Base-by-base conservation (phyloP, 2,113 vertebrate species). In the Leptosomus discolor region DNA sequence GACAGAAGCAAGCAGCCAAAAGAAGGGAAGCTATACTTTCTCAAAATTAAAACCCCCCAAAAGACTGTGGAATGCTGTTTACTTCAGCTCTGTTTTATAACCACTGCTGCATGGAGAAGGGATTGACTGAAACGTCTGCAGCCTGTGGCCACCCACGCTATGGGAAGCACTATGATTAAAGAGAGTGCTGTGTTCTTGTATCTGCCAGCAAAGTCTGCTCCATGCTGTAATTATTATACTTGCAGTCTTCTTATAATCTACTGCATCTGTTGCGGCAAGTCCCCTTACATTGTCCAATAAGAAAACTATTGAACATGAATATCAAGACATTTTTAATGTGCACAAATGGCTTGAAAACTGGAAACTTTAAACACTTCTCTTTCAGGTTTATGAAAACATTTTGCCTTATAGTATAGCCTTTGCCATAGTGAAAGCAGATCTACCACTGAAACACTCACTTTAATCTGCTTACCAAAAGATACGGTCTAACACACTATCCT, bases 201-300 rank as follows among this genome's bases (percentile, higher is more conserved):
- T 98, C 97, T 97, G 97, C 97, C 97, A 97, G 96, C 60, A 61
- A 45, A 84, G 95, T 76, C 97, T 97, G 94, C n/a, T 90, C 96
- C 97, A 98, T 96, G 96, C 83, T 97, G 96, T 96, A 98, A 98
- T 97, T 98, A 98, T 97, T 98, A 97, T 92, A 97, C 97, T 97
- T 97, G 95, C 94, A 93, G 80, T 96, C 96, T 96, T 97, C 95
- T 91, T 94, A 92, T 98, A 98, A 98, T 98, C 92, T 97, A n/a
- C 97, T 98, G 91, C 98, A 98, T 97, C 92, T 98, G 98, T 97
- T 98, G 96, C 15, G 57, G 97, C 91, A 98, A 97, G 95, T 95
- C 82, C 77, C 54, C 84, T 95, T 96, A 92, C 46, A 88, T 13
- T 77, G 88, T 92, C 93, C 97, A 97, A 97, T 87, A 94, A 95